phyloP scores from a whole-genome alignment of 2,797 vertebrate genomes.

The Rhinoraja longicauda region DNA sequence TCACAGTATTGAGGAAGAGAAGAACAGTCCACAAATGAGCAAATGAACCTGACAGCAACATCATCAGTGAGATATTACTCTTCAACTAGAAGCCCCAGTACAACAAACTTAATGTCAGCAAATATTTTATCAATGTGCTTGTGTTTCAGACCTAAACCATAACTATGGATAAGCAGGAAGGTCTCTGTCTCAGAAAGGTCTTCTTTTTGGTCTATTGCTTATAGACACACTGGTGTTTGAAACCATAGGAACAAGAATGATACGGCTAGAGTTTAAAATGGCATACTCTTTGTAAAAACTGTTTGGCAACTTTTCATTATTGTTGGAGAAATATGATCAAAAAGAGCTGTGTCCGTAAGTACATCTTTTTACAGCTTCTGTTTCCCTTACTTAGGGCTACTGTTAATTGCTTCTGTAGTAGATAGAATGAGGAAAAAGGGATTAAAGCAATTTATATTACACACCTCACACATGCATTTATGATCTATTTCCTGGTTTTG shows the following conservation, averaged over 20 bases:
- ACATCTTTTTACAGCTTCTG: neutral
- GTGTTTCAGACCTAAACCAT: neutral
- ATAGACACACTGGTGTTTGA: neutral
- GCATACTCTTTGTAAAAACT: neutral
- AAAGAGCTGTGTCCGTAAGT: neutral
- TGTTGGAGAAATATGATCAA: neutral
- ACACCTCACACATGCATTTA: neutral
- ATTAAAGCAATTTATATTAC: neutral
- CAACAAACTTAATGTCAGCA: neutral
- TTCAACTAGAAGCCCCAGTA: neutral
- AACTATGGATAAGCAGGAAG: neutral
- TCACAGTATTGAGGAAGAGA: neutral
- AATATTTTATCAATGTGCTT: neutral
- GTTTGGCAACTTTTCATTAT: conserved; percentile 25
- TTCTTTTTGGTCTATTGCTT: neutral
- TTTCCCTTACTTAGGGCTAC: neutral
- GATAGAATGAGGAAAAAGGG: neutral
- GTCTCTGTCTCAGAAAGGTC: neutral
- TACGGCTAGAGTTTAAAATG: neutral
- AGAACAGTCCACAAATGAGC: neutral
- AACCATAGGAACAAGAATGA: conserved; percentile 2
- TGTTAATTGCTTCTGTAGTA: neutral
- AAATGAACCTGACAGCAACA: neutral
- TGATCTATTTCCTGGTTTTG: neutral
- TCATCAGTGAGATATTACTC: neutral